Evolutionary conservation across 2,113 vertebrate species (phyloP), one percentile per base, ranked within the genome.

Genomic region (Pleuronectes platessa): DNA sequence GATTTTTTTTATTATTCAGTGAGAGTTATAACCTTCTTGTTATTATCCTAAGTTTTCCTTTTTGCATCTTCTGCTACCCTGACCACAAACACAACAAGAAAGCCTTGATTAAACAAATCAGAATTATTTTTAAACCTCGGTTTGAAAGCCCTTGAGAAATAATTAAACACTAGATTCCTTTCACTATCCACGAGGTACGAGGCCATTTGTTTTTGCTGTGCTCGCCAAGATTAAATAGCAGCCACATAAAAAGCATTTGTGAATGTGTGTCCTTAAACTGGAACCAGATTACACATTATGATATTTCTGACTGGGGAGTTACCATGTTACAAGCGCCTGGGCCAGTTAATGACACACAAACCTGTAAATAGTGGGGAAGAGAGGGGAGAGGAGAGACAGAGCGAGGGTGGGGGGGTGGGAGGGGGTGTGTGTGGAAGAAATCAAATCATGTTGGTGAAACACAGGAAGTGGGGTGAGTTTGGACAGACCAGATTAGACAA

Each of bases 401-500:
- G 3, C 12, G 40, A 81, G 17, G 62, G 40, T 20, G 62, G 47
- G 5, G 70, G 40, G 24, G 24, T 1, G 24, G 24, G 24, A 79
- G 17, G 62, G 40, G 20, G 62, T 42, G 5, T 67, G 40, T 12
- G 17, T 20, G 12, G 64, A 47, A 66, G 63, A 85, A 84, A 76
- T 81, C 77, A 82, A 81, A 81, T 74, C 69, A 31, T 82, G 82
- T 81, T 79, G 76, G 66, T 74, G 64, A 82, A 83, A 85, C 66
- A 85, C 12, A 61, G 49, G 76, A 72, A 70, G 70, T 71, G 79
- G 81, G 71, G 83, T 83, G 86, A 90, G 69, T 82, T 92, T 78
- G 78, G 82, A 86, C 85, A 80, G 69, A 81, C 70, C 71, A 89
- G 90, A 92, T 92, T 90, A 92, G 86, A 88, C 80, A 66, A 81